These are phyloP conservation scores for Tragelaphus buxtoni DNA, from an alignment of 2,113 vertebrate genomes.

Conservation along the genomic window DNA sequence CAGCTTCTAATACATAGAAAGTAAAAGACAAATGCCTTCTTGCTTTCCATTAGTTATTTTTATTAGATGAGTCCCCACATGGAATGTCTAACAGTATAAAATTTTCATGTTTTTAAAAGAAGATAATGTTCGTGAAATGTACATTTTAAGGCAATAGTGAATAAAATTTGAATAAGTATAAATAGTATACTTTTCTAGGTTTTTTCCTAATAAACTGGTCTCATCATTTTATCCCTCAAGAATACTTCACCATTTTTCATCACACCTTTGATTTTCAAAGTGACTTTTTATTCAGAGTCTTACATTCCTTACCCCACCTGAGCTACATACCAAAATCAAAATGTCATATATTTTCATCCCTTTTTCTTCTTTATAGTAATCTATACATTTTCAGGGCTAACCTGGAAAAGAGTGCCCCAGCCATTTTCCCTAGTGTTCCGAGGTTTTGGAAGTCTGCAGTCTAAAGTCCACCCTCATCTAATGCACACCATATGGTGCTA, in stretches of 20 bases:
- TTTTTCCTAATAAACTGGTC: not conserved
- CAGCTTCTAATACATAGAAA: not conserved
- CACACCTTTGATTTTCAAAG: not conserved
- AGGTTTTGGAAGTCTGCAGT: not conserved
- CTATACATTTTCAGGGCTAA: not conserved
- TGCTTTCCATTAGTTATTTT: not conserved
- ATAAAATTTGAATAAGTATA: not conserved
- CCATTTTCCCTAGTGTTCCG: too few relatives aligned
- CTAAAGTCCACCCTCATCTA: constrained; percentile 1
- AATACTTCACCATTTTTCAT: not conserved
- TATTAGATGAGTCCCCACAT: not conserved
- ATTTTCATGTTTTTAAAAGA: not conserved
- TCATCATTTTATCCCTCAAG: constrained; percentile 15
- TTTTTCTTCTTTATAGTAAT: not conserved
- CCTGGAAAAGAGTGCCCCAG: not conserved
- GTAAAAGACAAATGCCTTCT: not conserved
- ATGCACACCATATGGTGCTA: not conserved
- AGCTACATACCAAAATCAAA: not conserved
- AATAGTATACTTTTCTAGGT: not conserved
- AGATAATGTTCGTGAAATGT: not conserved
- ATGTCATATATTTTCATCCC: not conserved
- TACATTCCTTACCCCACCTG: not conserved
- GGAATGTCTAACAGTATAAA: not conserved
- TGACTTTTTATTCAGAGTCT: constrained; percentile 10
- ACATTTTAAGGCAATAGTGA: not conserved